Evolutionary conservation across 2,888 invertebrate species (phyloP).

Genomic region (Drosophila neotestacea): DNA sequence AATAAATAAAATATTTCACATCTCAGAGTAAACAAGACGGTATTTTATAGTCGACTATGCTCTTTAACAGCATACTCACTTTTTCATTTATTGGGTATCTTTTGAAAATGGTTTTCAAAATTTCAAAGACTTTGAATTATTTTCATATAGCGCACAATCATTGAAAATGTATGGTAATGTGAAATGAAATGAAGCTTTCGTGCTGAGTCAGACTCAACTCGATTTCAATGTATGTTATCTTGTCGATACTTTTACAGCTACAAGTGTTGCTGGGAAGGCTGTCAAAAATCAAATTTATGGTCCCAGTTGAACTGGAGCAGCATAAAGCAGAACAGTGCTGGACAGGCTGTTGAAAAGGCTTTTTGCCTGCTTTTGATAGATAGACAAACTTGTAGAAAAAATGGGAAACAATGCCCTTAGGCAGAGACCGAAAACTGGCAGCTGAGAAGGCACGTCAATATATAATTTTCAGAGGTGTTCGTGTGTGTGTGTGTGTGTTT

Average conservation of each 20-base stretch:
- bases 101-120: constrained; percentile 6
- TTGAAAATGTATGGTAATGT: constrained; percentile 18
- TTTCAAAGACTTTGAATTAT: constrained; percentile 11
- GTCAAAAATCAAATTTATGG: constrained; percentile 72
- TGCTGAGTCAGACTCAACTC: constrained; percentile 33
- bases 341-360: constrained; percentile 68
- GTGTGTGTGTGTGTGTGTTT: constrained; percentile 4
- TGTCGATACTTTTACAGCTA: constrained; percentile 21
- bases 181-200: constrained; percentile 1
- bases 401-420: constrained; percentile 54
- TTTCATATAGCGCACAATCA: constrained; percentile 12
- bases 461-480: constrained; percentile 55
- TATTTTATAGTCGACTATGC: neutral
- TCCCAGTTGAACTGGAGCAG: constrained; percentile 48
- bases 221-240: constrained; percentile 20
- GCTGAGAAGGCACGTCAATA: constrained; percentile 56
- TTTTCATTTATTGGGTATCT: neutral
- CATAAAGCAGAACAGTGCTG: constrained; percentile 27
- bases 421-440: constrained; percentile 26
- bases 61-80: neutral
- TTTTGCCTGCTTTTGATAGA: constrained; percentile 64
- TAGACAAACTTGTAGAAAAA: constrained; percentile 54
- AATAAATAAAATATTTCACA: neutral
- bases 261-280: constrained; percentile 44
- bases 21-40: neutral